Conservation (phyloP, 2,113 vertebrate genomes). For the Alectura lathami region DNA sequence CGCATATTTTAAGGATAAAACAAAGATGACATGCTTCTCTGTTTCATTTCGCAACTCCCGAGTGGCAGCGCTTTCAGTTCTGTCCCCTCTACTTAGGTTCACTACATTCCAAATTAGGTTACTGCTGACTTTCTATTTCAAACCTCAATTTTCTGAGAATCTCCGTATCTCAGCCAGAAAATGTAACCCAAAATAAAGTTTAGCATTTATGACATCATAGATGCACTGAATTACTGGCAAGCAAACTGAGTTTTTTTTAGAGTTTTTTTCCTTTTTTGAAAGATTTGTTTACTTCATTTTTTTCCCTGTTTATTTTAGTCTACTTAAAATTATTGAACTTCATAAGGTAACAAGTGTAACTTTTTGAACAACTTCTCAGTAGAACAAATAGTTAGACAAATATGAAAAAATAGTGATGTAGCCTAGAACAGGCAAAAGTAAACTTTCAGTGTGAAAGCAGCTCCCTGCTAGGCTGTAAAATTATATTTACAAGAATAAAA, state of each 20-base stretch:
- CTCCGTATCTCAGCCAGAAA: slow-evolving; percentile 14
- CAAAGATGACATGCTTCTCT: background rate
- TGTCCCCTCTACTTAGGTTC: slow-evolving; percentile 4
- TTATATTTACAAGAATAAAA: background rate
- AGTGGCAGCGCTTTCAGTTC: background rate
- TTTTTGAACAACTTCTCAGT: background rate
- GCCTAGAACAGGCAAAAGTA: background rate
- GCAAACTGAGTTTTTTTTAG: background rate
- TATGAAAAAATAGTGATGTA: background rate
- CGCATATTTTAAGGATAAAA: background rate
- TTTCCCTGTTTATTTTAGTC: background rate
- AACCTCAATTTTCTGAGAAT: background rate
- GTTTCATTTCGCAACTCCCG: background rate
- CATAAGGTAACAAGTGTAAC: background rate
- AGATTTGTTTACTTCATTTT: background rate
- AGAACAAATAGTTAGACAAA: background rate
- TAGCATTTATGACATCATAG: background rate
- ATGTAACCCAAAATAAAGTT: background rate
- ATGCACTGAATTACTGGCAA: background rate
- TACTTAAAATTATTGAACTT: background rate
- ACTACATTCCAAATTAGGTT: background rate
- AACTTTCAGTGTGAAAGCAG: background rate
- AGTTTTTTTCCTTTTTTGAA: background rate
- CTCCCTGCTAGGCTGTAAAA: background rate
- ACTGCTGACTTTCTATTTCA: slow-evolving; percentile 40